These are phyloP conservation scores for Tadarida brasiliensis DNA, from an alignment of 2,797 vertebrate species.

Conservation along the genomic window DNA sequence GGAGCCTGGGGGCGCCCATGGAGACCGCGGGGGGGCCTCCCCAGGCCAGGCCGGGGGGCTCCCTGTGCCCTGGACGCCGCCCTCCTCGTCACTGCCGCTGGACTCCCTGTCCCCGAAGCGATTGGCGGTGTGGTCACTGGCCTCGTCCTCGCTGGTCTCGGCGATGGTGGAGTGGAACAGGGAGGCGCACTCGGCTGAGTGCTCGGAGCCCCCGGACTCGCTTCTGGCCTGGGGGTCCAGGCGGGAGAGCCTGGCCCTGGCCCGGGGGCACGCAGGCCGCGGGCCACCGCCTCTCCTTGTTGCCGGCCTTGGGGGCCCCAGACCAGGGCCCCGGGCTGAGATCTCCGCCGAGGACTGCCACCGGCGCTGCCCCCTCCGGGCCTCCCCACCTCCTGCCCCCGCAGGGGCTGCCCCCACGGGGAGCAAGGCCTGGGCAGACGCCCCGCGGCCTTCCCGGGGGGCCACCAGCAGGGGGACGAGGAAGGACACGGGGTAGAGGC, in stretches of 20 bases:
- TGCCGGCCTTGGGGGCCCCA: conserved; percentile 63
- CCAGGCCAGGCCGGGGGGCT: conserved; percentile 91
- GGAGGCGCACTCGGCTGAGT: conserved; percentile 91
- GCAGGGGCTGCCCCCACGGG: conserved; percentile 70
- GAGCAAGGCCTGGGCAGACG: conserved; percentile 82
- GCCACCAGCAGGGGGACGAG: conserved; percentile 83
- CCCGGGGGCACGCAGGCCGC: conserved; percentile 81
- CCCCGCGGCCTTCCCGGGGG: conserved; percentile 81
- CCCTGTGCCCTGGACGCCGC: conserved; percentile 85
- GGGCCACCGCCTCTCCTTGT: conserved; percentile 84
- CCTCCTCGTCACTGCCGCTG: conserved; percentile 89
- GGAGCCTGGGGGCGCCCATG: conserved; percentile 83
- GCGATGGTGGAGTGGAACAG: conserved; percentile 93
- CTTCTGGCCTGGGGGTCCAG: conserved; percentile 80
- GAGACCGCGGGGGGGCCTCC: not conserved
- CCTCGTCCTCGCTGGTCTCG: conserved; percentile 92
- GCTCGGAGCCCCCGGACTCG: conserved; percentile 91
- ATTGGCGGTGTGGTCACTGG: conserved; percentile 93
- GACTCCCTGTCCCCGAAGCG: conserved; percentile 95
- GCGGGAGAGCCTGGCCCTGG: conserved; percentile 84
- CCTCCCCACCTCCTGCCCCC: accelerated
- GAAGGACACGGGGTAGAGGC: conserved; percentile 88
- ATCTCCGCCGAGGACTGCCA: conserved; percentile 90
- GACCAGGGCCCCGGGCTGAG: conserved; percentile 84
- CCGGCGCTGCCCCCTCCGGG: conserved; percentile 87